phyloP scores from a whole-genome alignment of 30 jellyfish, hydroid and myxozoan genomes.

The Aurelia sp. region DNA sequence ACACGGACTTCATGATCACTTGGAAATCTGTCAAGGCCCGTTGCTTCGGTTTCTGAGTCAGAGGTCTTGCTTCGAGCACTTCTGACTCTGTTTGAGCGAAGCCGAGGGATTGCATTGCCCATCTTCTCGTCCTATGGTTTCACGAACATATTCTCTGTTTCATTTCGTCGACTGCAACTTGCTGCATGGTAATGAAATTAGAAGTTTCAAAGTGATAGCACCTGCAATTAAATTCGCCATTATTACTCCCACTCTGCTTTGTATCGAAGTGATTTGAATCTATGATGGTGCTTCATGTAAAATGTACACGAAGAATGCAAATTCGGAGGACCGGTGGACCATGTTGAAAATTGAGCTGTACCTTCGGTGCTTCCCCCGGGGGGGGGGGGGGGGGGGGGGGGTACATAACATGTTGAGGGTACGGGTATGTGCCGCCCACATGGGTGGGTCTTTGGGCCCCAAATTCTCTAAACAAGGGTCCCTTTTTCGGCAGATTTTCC shows the following conservation, averaged over 20 bases:
- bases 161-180: neutral
- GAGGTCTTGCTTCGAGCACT: slow-evolving; percentile 47
- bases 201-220: neutral
- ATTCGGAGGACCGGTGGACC: too few species aligned
- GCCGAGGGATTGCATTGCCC: slow-evolving; percentile 41
- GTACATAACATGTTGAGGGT: too few species aligned
- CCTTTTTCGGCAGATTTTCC: too few species aligned
- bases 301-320: too few species aligned
- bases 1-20: slow-evolving; percentile 75
- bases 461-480: too few species aligned
- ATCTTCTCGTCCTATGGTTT: slow-evolving; percentile 1
- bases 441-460: too few species aligned
- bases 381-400: too few species aligned
- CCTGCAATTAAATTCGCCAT: neutral
- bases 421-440: too few species aligned
- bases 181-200: neutral
- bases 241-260: slow-evolving; percentile 1
- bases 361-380: too few species aligned
- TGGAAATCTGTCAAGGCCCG: slow-evolving; percentile 40
- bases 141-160: neutral
- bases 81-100: slow-evolving; percentile 60
- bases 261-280: neutral
- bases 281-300: neutral
- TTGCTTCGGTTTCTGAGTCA: slow-evolving; percentile 50
- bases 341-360: too few species aligned